Percentiles rank a stretch among this genome's conserved stretches.
Conservation (phyloP, 2,797 vertebrate genomes). For the Rhodeus uyekii region DNA sequence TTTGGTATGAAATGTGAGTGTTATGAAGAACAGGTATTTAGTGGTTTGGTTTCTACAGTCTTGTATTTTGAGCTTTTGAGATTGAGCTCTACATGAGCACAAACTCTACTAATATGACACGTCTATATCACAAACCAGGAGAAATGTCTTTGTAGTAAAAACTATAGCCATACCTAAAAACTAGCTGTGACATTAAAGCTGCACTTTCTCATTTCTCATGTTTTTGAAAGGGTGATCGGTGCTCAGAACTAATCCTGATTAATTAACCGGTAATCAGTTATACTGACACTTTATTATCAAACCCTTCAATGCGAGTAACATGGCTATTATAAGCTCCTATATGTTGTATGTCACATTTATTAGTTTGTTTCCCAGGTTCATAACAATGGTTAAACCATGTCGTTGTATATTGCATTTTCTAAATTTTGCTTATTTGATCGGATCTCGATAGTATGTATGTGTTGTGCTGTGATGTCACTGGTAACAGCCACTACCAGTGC, state of each 20-base stretch:
- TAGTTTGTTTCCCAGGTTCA: slow-evolving; percentile 17
- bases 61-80: slow-evolving; percentile 20
- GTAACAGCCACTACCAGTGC: slow-evolving; percentile 49
- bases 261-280: slow-evolving; percentile 1
- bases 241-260: slow-evolving; percentile 24
- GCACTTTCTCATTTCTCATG: slow-evolving; percentile 33
- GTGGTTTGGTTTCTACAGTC: slow-evolving; percentile 23
- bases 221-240: slow-evolving; percentile 16
- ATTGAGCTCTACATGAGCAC: not conserved
- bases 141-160: slow-evolving; percentile 21
- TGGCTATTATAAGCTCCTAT: slow-evolving; percentile 5
- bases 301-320: slow-evolving; percentile 1
- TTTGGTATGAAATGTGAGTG: slow-evolving; percentile 50
- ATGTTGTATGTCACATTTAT: slow-evolving; percentile 15
- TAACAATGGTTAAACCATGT: not conserved
- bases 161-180: slow-evolving; percentile 55
- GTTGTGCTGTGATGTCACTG: slow-evolving; percentile 38
- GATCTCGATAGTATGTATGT: slow-evolving; percentile 2
- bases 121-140: slow-evolving; percentile 26
- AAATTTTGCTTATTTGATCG: not conserved
- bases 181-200: slow-evolving; percentile 37
- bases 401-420: slow-evolving; percentile 33
- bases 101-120: slow-evolving; percentile 8
- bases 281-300: slow-evolving; percentile 14
- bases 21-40: slow-evolving; percentile 28